Conservation (phyloP, 2,888 invertebrate species). For the Phasia obesa region DNA sequence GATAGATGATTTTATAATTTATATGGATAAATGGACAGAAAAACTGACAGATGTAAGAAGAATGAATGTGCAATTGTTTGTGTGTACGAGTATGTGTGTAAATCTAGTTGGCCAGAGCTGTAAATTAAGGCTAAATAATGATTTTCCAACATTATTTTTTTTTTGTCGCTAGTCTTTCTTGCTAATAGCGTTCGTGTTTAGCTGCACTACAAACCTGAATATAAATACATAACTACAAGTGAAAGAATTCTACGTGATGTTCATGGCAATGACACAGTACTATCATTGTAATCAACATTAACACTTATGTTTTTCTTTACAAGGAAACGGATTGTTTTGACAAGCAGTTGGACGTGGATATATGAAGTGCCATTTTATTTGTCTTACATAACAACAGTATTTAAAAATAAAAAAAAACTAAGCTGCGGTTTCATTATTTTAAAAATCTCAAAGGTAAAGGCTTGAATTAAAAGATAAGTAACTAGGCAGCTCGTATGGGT, state of each 20-base stretch:
- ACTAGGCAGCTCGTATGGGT: no score
- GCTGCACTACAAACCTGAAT: not conserved
- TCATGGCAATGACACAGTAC: slow-evolving; percentile 58
- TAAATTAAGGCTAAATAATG: slow-evolving; percentile 18
- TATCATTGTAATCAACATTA: slow-evolving; percentile 61
- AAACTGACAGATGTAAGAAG: slow-evolving; percentile 54
- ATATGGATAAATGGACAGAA: slow-evolving; percentile 64
- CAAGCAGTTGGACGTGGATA: slow-evolving; percentile 27
- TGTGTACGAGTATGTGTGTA: not conserved
- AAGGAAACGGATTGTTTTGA: slow-evolving; percentile 2
- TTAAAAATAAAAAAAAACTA: not conserved
- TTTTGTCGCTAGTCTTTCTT: not conserved
- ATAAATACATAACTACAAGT: not conserved
- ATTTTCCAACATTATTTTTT: slow-evolving; percentile 52
- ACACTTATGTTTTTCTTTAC: slow-evolving; percentile 45
- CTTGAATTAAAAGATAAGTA: no score
- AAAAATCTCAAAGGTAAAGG: not conserved
- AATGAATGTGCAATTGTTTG: slow-evolving; percentile 25
- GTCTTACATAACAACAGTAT: not conserved
- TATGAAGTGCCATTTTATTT: slow-evolving; percentile 7
- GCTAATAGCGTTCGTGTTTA: not conserved
- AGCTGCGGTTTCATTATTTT: slow-evolving; percentile 40
- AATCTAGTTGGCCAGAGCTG: slow-evolving; percentile 2
- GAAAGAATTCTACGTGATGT: slow-evolving; percentile 20
- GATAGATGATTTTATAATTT: slow-evolving; percentile 65